These are phyloP conservation scores for Lepidochrysops patricia DNA, from an alignment of 2,888 invertebrate species.

Conservation along the genomic window DNA sequence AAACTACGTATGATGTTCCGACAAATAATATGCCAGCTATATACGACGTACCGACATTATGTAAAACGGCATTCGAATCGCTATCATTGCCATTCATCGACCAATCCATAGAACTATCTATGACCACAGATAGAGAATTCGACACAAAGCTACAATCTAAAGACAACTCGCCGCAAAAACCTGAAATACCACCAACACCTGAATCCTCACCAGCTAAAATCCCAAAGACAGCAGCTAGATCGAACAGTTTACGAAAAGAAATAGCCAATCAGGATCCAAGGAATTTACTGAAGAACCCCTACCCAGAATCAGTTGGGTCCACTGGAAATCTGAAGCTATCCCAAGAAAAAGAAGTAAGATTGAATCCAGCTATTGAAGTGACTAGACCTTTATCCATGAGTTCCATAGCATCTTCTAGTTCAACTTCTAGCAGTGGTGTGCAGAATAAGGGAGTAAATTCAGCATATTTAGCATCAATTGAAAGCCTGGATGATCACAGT, in stretches of 20 bases:
- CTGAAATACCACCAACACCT: conserved; percentile 39
- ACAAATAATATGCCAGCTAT: conserved; percentile 61
- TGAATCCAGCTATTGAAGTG: conserved; percentile 71
- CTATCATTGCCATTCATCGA: conserved; percentile 64
- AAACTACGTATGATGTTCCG: conserved; percentile 61
- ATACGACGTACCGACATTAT: conserved; percentile 58
- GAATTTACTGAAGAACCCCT: conserved; percentile 47
- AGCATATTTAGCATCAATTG: conserved; percentile 90
- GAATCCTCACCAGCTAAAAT: conserved; percentile 46
- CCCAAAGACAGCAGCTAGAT: conserved; percentile 40
- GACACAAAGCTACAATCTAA: conserved; percentile 61
- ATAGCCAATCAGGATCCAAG: conserved; percentile 42
- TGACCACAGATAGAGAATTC: conserved; percentile 67
- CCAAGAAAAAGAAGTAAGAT: conserved; percentile 60
- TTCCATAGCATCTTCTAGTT: conserved; percentile 84
- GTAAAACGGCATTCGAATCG: conserved; percentile 63
- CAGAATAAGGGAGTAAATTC: conserved; percentile 79
- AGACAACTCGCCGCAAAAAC: conserved; percentile 52
- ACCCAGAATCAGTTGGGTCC: conserved; percentile 57
- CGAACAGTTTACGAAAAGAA: conserved; percentile 60
- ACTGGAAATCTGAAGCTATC: conserved; percentile 57
- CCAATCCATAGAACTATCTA: conserved; percentile 66
- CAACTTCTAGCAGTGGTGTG: conserved; percentile 76
- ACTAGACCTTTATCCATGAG: conserved; percentile 82
- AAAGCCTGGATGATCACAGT: conserved; percentile 88